Conservation (phyloP, 2,113 vertebrate genomes). For the Balaenoptera acutorostrata region DNA sequence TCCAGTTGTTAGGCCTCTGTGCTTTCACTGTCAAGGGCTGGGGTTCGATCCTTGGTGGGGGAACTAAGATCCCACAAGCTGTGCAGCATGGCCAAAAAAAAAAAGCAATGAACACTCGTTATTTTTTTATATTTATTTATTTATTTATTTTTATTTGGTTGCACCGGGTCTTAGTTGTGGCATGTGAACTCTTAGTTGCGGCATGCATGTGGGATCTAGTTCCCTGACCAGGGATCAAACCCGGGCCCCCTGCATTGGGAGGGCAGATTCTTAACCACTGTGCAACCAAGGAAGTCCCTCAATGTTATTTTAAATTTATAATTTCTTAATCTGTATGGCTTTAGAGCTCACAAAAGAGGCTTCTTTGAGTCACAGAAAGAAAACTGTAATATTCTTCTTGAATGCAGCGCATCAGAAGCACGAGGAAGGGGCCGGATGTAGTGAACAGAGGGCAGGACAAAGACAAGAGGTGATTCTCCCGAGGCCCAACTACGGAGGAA, state of each 20-base stretch:
- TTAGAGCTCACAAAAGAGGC: neutral
- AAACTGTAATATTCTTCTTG: neutral
- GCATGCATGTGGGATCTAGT: no score
- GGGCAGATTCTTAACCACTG: no score
- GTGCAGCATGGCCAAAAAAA: neutral
- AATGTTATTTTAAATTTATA: neutral
- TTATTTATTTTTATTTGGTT: no score
- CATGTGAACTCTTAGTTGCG: no score
- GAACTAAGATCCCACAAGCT: neutral
- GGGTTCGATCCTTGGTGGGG: neutral
- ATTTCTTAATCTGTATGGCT: neutral
- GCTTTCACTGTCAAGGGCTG: neutral
- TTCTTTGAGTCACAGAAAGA: neutral
- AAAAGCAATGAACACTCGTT: neutral
- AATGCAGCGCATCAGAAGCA: neutral
- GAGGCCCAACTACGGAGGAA: neutral
- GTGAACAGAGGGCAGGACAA: rapidly evolving
- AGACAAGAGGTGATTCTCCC: neutral
- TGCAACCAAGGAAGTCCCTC: no score
- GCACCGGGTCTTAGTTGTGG: no score
- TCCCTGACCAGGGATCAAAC: no score
- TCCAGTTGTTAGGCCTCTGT: neutral
- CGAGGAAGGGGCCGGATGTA: neutral
- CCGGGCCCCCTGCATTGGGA: no score
- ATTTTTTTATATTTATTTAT: no score